Conservation (phyloP, 1,140 invertebrate species). For the Trichonephila clavata region DNA sequence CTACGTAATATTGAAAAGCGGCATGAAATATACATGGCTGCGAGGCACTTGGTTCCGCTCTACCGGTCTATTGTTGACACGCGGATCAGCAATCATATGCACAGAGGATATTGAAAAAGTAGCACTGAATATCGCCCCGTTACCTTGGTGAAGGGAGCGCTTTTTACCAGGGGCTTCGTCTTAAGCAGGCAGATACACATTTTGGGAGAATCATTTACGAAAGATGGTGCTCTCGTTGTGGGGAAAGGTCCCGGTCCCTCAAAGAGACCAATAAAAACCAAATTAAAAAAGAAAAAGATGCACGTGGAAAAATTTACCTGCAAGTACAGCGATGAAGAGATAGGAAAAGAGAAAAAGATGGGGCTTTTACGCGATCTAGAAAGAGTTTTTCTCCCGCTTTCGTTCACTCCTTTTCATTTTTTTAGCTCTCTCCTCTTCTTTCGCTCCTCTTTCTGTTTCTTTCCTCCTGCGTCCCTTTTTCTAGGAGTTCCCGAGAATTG, state of each 20-base stretch:
- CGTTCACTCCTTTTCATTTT: neutral
- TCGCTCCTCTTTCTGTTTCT: neutral
- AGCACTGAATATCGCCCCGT: constrained; percentile 70
- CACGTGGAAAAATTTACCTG: constrained; percentile 61
- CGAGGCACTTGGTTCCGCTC: constrained; percentile 56
- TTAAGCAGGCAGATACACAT: constrained; percentile 58
- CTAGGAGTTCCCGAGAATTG: neutral
- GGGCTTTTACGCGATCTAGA: constrained; percentile 3
- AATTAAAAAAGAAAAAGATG: constrained; percentile 67
- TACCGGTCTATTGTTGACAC: constrained; percentile 70
- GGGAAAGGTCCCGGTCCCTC: neutral
- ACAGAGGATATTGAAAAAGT: constrained; percentile 76
- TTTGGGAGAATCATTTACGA: constrained; percentile 63
- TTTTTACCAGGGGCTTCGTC: neutral
- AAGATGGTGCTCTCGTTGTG: neutral
- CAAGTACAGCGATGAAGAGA: constrained; percentile 2
- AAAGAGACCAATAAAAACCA: constrained; percentile 69
- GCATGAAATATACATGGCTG: constrained; percentile 76
- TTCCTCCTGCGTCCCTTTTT: neutral
- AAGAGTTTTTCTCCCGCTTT: constrained; percentile 44
- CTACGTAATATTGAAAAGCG: constrained; percentile 71
- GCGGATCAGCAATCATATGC: constrained; percentile 75
- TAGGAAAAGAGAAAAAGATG: neutral
- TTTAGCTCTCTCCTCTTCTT: constrained; percentile 6
- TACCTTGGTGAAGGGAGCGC: constrained; percentile 43